A percentile compares a stretch with the other conserved stretches of the same genome.
These are phyloP conservation scores for Leistus spinibarbis DNA, from an alignment of 2,888 invertebrate genomes.

Conservation along the genomic window DNA sequence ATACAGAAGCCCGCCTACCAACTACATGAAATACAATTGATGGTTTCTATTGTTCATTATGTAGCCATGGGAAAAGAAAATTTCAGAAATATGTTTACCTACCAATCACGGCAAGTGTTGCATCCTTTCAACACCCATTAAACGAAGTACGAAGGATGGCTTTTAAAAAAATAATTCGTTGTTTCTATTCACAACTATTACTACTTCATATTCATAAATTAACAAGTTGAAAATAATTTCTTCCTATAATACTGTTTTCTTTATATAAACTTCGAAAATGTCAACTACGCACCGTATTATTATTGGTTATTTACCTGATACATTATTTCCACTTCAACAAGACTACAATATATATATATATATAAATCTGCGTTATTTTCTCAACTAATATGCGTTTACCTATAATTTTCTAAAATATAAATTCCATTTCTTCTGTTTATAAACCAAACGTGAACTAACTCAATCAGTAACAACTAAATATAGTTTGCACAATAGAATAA, in stretches of 20 bases:
- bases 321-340: not conserved
- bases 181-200: not conserved
- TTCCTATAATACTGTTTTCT: not conserved
- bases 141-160: not conserved
- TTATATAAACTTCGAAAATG: not conserved
- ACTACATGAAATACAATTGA: conserved; percentile 35
- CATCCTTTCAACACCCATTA: not conserved
- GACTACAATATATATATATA: not conserved
- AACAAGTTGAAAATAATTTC: not conserved
- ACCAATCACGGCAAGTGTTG: not conserved
- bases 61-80: conserved; percentile 23
- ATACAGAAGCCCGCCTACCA: conserved; percentile 28
- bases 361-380: no score
- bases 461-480: not conserved
- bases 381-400: not conserved
- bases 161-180: not conserved
- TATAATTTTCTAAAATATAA: not conserved
- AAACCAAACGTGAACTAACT: not conserved
- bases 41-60: conserved; percentile 28
- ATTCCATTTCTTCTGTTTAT: not conserved
- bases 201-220: not conserved
- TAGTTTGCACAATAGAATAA: not conserved
- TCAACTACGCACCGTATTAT: not conserved
- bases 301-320: not conserved
- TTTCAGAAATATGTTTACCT: not conserved